Conservation (phyloP, 2,113 vertebrate genomes). For the Paradoxurus hermaphroditus region DNA sequence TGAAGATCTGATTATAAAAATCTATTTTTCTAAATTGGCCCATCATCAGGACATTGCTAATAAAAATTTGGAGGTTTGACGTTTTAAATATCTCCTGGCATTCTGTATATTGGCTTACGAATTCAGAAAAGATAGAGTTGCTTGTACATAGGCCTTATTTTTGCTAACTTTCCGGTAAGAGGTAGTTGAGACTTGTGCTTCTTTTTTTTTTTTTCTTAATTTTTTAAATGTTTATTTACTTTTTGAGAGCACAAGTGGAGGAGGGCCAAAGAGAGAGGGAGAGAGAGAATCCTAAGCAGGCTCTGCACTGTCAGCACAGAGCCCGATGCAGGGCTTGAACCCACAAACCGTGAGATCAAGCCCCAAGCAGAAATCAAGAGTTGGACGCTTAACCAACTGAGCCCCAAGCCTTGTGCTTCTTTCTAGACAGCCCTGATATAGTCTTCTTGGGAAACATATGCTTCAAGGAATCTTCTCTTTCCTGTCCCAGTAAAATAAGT, state of each 20-base stretch:
- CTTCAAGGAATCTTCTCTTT: background rate
- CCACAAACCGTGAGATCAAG: too few relatives aligned
- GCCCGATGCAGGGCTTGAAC: too few relatives aligned
- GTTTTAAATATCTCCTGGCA: background rate
- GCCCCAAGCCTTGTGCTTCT: background rate
- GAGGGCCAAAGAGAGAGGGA: too few relatives aligned
- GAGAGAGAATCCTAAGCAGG: too few relatives aligned
- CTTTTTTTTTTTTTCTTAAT: too few relatives aligned
- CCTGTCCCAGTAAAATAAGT: background rate
- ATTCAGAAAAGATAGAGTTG: background rate
- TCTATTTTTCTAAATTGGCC: background rate
- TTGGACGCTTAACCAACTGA: too few relatives aligned
- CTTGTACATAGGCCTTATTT: background rate
- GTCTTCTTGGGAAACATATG: background rate
- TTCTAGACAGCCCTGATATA: background rate
- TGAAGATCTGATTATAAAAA: background rate
- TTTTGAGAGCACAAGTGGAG: too few relatives aligned
- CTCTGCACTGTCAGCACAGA: too few relatives aligned
- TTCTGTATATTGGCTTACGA: slow-evolving; percentile 15
- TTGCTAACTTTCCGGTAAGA: background rate
- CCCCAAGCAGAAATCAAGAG: too few relatives aligned
- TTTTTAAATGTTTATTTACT: too few relatives aligned
- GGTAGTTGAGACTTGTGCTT: background rate
- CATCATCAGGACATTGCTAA: background rate
- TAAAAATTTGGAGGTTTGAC: background rate